These are phyloP conservation scores for Rhogogaster chlorosoma DNA, from an alignment of 2,888 invertebrate species.

Conservation along the genomic window DNA sequence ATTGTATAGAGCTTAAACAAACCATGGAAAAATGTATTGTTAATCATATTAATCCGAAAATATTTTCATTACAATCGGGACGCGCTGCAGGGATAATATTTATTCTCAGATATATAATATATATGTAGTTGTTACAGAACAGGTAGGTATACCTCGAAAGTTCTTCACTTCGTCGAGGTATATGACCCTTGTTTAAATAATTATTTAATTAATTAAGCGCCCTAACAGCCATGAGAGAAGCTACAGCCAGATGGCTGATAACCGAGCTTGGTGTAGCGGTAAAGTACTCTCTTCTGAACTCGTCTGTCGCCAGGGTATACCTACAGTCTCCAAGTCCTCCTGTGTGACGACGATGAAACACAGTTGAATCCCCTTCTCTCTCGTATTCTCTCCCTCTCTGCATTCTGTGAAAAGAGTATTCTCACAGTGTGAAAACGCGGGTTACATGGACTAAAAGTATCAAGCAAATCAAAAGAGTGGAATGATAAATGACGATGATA, in stretches of 20 bases:
- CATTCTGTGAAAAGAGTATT: constrained; percentile 17
- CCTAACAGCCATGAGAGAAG: constrained; percentile 49
- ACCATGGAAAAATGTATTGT: neutral
- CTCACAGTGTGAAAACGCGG: constrained; percentile 24
- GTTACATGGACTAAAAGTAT: neutral
- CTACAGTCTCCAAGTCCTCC: constrained; percentile 31
- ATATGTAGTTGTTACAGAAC: neutral
- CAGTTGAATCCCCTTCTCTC: constrained; percentile 18
- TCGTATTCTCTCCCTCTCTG: neutral
- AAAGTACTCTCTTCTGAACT: constrained; percentile 49
- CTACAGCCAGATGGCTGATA: constrained; percentile 46
- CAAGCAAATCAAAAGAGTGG: neutral
- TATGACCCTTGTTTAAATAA: constrained; percentile 48
- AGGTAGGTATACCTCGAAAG: constrained; percentile 1
- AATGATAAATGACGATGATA: constrained; percentile 15
- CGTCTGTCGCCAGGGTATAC: constrained; percentile 43
- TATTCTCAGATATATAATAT: neutral
- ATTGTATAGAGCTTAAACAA: neutral
- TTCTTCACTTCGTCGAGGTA: constrained; percentile 21
- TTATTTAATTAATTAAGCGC: constrained; percentile 48
- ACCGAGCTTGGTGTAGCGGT: constrained; percentile 50
- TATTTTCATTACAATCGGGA: neutral
- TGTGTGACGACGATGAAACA: constrained; percentile 44
- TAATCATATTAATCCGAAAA: constrained; percentile 23
- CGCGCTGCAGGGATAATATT: neutral